These are phyloP conservation scores for Scyliorhinus canicula DNA, from an alignment of 2,797 vertebrate genomes.

Conservation along the genomic window DNA sequence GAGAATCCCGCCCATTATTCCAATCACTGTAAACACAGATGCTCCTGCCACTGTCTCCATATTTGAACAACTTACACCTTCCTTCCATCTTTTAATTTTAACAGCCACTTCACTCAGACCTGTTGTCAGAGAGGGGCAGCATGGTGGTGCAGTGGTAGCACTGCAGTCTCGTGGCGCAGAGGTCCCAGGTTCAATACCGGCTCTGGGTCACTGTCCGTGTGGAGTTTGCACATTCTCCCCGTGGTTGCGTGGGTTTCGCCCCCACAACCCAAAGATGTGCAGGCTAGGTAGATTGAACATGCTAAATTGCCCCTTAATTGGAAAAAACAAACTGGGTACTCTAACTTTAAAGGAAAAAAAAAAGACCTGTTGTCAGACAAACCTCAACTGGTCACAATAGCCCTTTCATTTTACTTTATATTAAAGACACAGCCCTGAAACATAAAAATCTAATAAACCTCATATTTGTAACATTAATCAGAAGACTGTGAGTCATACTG, in stretches of 20 bases:
- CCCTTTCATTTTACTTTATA: not conserved
- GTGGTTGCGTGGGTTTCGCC: too few relatives aligned
- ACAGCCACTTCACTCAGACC: not conserved
- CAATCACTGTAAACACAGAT: not conserved
- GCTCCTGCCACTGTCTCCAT: not conserved
- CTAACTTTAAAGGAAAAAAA: too few relatives aligned
- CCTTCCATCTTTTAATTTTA: not conserved
- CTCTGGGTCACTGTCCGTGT: too few relatives aligned
- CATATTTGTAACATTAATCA: not conserved
- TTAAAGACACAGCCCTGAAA: not conserved
- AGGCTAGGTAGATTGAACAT: too few relatives aligned
- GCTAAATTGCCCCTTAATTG: too few relatives aligned
- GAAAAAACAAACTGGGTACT: too few relatives aligned
- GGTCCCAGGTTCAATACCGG: too few relatives aligned
- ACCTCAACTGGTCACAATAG: not conserved
- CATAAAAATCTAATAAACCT: not conserved
- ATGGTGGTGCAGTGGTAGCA: too few relatives aligned
- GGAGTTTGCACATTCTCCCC: too few relatives aligned
- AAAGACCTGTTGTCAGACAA: not conserved
- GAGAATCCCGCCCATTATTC: not conserved
- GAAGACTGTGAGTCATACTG: not conserved
- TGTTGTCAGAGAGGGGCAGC: too few relatives aligned
- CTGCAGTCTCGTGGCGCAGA: too few relatives aligned
- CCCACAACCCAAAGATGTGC: too few relatives aligned
- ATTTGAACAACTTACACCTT: not conserved